phyloP scores from a whole-genome alignment of 1,140 invertebrate genomes.

The Acromyrmex heyeri region DNA sequence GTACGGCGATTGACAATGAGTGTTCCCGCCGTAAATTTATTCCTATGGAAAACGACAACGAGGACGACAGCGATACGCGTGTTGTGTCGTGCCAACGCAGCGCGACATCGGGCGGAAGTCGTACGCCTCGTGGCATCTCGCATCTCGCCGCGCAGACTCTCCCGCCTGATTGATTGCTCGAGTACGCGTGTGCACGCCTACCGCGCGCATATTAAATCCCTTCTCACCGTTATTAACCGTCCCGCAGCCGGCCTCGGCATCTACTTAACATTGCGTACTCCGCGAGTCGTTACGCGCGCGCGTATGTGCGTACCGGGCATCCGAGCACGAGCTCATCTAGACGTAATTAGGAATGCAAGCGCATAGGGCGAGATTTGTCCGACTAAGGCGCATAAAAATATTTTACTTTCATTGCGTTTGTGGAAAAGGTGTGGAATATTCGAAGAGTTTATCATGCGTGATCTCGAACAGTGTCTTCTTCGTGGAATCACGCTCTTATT shows the following conservation, averaged over 20 bases:
- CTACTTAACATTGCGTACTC: constrained; percentile 67
- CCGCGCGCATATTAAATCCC: constrained; percentile 73
- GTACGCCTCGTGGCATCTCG: constrained; percentile 47
- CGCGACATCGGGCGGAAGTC: constrained; percentile 53
- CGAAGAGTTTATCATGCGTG: too few relatives aligned
- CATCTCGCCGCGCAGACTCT: constrained; percentile 10
- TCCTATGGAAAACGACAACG: constrained; percentile 60
- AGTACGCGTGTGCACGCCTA: constrained; percentile 58
- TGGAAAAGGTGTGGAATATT: too few relatives aligned
- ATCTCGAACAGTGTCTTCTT: too few relatives aligned
- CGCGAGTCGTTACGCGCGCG: constrained; percentile 22
- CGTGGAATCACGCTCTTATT: too few relatives aligned
- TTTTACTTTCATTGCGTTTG: background rate
- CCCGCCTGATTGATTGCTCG: constrained; percentile 71
- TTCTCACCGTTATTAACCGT: constrained; percentile 72
- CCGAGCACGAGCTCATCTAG: constrained; percentile 35
- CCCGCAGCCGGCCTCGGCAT: constrained; percentile 51
- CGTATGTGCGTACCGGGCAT: constrained; percentile 30
- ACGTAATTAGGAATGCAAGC: constrained; percentile 55
- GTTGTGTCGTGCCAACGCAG: background rate
- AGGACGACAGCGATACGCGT: constrained; percentile 39
- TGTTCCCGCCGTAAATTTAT: constrained; percentile 60
- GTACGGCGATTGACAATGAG: constrained; percentile 55
- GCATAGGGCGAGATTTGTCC: background rate
- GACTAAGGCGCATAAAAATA: background rate